Conservation (phyloP, 2,888 invertebrate species). For the Ryuthela nishihirai region DNA sequence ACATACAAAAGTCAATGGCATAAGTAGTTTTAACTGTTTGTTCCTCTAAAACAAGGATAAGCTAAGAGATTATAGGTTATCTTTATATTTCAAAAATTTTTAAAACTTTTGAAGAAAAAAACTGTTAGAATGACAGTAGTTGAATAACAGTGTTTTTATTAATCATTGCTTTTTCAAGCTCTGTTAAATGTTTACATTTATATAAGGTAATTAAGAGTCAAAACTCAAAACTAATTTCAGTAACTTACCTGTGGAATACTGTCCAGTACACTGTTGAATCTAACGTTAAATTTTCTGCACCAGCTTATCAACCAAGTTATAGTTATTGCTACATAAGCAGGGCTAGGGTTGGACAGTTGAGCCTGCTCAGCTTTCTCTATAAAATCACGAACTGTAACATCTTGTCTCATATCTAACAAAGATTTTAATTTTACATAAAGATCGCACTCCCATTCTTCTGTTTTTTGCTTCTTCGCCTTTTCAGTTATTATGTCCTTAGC, state of each 20-base stretch:
- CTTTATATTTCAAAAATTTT: too few relatives aligned
- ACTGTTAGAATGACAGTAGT: too few relatives aligned
- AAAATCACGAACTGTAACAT: constrained; percentile 25
- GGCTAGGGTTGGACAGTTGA: constrained; percentile 11
- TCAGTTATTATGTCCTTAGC: constrained; percentile 17
- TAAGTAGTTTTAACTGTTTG: too few relatives aligned
- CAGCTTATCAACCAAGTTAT: constrained; percentile 28
- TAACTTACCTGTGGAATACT: constrained; percentile 27
- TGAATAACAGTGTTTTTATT: too few relatives aligned
- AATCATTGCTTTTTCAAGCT: too few relatives aligned
- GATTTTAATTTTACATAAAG: constrained; percentile 27
- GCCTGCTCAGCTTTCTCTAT: constrained; percentile 29
- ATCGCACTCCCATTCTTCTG: constrained; percentile 32
- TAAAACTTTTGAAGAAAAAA: too few relatives aligned
- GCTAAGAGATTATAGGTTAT: too few relatives aligned
- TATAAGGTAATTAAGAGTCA: too few relatives aligned
- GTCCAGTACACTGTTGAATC: constrained; percentile 29
- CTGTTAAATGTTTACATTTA: too few relatives aligned
- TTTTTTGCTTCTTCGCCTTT: constrained; percentile 1
- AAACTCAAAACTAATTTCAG: too few relatives aligned
- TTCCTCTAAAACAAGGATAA: too few relatives aligned
- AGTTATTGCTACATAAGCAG: constrained; percentile 14
- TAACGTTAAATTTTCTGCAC: constrained; percentile 31
- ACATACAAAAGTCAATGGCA: too few relatives aligned
- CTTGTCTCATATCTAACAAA: constrained; percentile 10